These are phyloP conservation scores for Coleophora deauratella DNA, from an alignment of 2,888 invertebrate species.

Conservation along the genomic window DNA sequence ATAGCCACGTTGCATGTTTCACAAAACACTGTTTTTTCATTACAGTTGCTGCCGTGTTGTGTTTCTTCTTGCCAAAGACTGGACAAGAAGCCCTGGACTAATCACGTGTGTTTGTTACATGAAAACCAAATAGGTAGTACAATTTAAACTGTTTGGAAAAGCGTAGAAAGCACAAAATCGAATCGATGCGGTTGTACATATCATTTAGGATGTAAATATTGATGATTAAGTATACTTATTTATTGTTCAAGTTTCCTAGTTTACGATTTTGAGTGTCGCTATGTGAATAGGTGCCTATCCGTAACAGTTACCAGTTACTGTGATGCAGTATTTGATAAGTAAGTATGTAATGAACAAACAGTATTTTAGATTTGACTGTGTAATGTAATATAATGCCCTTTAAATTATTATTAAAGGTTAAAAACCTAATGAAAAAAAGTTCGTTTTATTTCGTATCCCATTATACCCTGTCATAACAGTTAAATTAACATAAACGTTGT, in stretches of 20 bases:
- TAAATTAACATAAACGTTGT: no score
- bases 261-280: conserved; percentile 25
- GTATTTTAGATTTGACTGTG: conserved; percentile 71
- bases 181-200: conserved; percentile 55
- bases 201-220: conserved; percentile 64
- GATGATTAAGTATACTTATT: conserved; percentile 56
- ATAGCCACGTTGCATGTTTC: no score
- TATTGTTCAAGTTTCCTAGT: conserved; percentile 31
- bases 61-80: conserved; percentile 83
- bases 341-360: conserved; percentile 55
- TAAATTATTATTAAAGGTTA: conserved; percentile 68
- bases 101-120: conserved; percentile 27
- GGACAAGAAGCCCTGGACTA: conserved; percentile 82
- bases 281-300: conserved; percentile 23
- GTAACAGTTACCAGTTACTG: conserved; percentile 47
- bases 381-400: conserved; percentile 61
- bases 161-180: conserved; percentile 25
- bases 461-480: no score
- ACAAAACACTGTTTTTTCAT: conserved; percentile 23
- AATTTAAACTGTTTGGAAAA: conserved; percentile 41
- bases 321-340: conserved; percentile 51
- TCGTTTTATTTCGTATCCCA: conserved; percentile 41
- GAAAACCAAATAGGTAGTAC: conserved; percentile 39
- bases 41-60: conserved; percentile 82
- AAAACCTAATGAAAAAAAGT: conserved; percentile 33